Conservation (phyloP, 2,888 invertebrate genomes). For the Micropterix aruncella region DNA sequence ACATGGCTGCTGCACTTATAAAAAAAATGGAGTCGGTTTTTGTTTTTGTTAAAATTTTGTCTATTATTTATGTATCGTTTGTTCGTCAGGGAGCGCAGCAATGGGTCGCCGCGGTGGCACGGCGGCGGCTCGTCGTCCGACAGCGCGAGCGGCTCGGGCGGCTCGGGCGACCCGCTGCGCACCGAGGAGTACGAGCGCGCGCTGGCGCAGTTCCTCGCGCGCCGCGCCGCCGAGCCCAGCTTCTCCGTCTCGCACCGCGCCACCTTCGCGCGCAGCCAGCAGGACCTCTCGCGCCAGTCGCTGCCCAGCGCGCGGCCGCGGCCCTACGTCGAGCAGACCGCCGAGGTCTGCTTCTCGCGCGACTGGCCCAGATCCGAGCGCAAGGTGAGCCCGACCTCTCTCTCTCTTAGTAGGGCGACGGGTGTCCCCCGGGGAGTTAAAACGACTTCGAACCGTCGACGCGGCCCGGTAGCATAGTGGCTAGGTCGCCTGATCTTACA, state of each 20-base stretch:
- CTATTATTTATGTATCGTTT: no score
- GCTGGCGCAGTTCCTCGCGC: slow-evolving; percentile 34
- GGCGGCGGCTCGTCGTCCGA: slow-evolving; percentile 15
- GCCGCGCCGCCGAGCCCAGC: slow-evolving; percentile 20
- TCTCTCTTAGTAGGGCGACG: no score
- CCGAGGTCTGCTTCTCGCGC: slow-evolving; percentile 16
- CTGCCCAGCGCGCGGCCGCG: slow-evolving; percentile 31
- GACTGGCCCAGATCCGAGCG: slow-evolving; percentile 28
- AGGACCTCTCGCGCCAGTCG: slow-evolving; percentile 18
- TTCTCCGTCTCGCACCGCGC: background rate
- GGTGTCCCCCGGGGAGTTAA: no score
- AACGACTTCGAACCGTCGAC: no score
- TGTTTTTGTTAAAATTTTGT: no score
- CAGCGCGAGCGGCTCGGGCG: slow-evolving; percentile 6
- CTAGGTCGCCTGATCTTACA: no score
- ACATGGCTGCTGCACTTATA: no score
- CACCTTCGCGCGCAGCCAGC: background rate
- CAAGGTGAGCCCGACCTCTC: no score
- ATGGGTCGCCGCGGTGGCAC: no score
- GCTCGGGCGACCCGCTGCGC: slow-evolving; percentile 27
- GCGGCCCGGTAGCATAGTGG: no score
- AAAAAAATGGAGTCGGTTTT: no score
- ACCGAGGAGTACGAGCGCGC: slow-evolving; percentile 35
- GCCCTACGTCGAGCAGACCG: slow-evolving; percentile 19
- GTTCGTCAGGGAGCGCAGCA: no score